Percentiles rank a stretch among this genome's conserved stretches.
Evolutionary conservation across 2,797 vertebrate genomes (phyloP).

Genomic region (Helostoma temminkii): DNA sequence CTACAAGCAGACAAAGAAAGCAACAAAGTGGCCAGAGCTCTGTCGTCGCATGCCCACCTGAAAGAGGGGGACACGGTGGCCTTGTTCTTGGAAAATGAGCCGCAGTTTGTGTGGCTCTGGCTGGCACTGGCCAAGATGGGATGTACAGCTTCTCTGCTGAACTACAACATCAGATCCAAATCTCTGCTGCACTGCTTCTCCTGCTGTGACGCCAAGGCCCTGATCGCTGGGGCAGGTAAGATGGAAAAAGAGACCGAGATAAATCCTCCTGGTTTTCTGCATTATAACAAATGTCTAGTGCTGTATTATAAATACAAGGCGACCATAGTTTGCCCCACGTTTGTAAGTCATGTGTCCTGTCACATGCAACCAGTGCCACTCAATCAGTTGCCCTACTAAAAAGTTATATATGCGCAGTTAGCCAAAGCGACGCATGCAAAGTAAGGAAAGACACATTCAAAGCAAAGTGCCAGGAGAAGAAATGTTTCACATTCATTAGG

Average conservation of each 20-base stretch:
- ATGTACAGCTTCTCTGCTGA: conserved; percentile 86
- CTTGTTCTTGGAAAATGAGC: conserved; percentile 87
- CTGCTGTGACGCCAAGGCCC: conserved; percentile 84
- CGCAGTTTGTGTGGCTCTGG: conserved; percentile 85
- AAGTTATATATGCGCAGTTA: no score
- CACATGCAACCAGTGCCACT: no score
- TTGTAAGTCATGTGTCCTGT: no score
- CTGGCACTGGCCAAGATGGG: conserved; percentile 88
- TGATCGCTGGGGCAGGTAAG: conserved; percentile 86
- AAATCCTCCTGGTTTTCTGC: neutral
- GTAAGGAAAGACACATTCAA: no score
- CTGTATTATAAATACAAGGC: neutral
- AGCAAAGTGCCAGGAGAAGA: no score
- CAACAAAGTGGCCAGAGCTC: conserved; percentile 82
- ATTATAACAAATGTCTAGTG: neutral
- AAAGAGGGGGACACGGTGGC: conserved; percentile 85
- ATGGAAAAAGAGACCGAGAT: fast-evolving
- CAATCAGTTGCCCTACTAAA: no score
- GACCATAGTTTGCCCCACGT: no score
- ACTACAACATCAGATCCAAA: conserved; percentile 84
- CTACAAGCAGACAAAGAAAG: conserved; percentile 83
- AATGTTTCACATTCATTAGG: no score
- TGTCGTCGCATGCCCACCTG: conserved; percentile 72
- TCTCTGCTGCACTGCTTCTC: conserved; percentile 89
- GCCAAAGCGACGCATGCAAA: no score